phyloP scores from a whole-genome alignment of 2,888 invertebrate genomes.

The Pristionchus entomophagus region DNA sequence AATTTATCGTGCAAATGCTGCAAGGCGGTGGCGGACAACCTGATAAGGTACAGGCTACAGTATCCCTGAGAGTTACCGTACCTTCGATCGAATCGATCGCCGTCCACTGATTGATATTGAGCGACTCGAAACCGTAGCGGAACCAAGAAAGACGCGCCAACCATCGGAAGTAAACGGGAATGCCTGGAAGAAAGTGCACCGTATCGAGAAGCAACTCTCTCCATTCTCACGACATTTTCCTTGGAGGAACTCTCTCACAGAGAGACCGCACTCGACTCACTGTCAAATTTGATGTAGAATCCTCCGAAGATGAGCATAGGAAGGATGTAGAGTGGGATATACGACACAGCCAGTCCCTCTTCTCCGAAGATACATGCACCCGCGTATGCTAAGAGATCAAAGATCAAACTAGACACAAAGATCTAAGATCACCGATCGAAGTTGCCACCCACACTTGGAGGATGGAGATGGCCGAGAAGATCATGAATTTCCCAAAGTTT shows the following conservation, averaged over 20 bases:
- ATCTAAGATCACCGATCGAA: constrained; percentile 59
- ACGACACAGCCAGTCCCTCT: constrained; percentile 67
- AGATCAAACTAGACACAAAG: background rate
- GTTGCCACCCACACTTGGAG: constrained; percentile 64
- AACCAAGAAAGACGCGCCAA: constrained; percentile 68
- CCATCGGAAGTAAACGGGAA: constrained; percentile 62
- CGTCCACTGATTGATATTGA: constrained; percentile 68
- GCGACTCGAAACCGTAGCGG: constrained; percentile 68
- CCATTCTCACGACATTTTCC: background rate
- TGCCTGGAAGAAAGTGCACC: constrained; percentile 44
- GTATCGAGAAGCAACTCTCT: background rate
- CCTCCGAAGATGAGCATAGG: constrained; percentile 68
- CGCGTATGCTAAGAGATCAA: constrained; percentile 62
- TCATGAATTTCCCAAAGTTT: constrained; percentile 51
- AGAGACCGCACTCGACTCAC: background rate
- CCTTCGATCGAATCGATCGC: constrained; percentile 50
- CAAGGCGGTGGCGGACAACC: no score
- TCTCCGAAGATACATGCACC: constrained; percentile 68
- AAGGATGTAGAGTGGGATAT: constrained; percentile 66
- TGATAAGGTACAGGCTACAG: no score
- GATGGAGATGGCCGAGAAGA: constrained; percentile 60
- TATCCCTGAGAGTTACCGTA: background rate
- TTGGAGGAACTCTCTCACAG: background rate
- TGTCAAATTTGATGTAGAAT: constrained; percentile 66
- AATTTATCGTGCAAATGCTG: no score